Conservation (phyloP, 2,888 invertebrate species). For the Drosophila melanocephala region DNA sequence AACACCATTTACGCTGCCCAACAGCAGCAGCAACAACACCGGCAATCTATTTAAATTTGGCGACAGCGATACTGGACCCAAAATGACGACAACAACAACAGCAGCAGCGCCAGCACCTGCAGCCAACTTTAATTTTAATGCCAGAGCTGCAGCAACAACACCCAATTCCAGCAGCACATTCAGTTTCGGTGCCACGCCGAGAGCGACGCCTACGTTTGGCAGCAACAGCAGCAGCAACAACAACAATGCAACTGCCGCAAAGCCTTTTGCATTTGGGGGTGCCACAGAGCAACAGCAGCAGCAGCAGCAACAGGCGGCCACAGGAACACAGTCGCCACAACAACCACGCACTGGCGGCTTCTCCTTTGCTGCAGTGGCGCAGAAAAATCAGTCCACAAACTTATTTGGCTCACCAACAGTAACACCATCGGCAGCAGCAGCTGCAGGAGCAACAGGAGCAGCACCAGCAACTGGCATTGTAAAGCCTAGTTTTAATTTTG, state of each 20-base stretch:
- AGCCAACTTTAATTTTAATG: constrained; percentile 13
- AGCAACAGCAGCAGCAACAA: constrained; percentile 16
- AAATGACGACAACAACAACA: constrained; percentile 3
- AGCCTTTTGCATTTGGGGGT: constrained; percentile 53
- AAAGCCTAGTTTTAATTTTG: constrained; percentile 62
- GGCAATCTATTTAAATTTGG: constrained; percentile 32
- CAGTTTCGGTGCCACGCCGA: constrained; percentile 21
- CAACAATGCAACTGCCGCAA: constrained; percentile 16
- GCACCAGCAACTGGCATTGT: constrained; percentile 24
- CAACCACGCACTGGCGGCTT: constrained; percentile 51
- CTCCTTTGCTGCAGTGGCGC: constrained; percentile 39
- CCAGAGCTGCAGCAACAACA: constrained; percentile 10
- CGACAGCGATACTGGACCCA: constrained; percentile 12
- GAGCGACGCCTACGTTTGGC: constrained; percentile 37
- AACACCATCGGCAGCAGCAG: not conserved
- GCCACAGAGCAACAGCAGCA: constrained; percentile 37
- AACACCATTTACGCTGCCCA: constrained; percentile 23
- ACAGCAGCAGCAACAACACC: constrained; percentile 9
- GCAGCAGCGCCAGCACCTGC: not conserved
- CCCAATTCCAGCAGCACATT: constrained; percentile 2
- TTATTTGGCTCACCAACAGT: constrained; percentile 47
- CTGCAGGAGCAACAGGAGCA: not conserved
- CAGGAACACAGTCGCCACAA: constrained; percentile 10
- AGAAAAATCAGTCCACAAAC: constrained; percentile 45
- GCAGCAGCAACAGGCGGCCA: not conserved